Percentiles rank a stretch among this genome's conserved stretches.
These are phyloP conservation scores for Armadillidium nasatum DNA, from an alignment of 1,140 invertebrate species.

Conservation along the genomic window DNA sequence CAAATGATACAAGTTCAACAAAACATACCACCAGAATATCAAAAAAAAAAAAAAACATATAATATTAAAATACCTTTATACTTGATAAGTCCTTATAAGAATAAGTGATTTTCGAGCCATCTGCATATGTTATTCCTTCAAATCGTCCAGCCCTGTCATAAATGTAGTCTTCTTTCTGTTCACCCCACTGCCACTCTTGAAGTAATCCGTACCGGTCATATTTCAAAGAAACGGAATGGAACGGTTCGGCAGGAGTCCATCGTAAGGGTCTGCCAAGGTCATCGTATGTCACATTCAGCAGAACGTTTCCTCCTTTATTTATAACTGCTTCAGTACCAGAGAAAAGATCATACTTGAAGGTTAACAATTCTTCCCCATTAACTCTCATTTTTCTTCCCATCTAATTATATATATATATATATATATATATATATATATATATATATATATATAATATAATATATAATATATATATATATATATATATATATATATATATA, in stretches of 20 bases:
- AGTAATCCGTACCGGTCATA: conserved; percentile 88
- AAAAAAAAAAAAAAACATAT: neutral
- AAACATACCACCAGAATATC: neutral
- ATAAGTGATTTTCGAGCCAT: conserved; percentile 69
- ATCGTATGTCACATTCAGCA: conserved; percentile 89
- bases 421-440: too few species aligned
- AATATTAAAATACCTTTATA: conserved; percentile 58
- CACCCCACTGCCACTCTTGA: conserved; percentile 86
- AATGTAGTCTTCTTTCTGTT: conserved; percentile 77
- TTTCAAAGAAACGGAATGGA: conserved; percentile 68
- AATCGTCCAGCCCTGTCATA: conserved; percentile 81
- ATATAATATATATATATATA: neutral
- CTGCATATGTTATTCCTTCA: conserved; percentile 79
- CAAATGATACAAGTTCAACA: too few species aligned
- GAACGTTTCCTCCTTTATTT: conserved; percentile 74
- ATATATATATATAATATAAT: too few species aligned
- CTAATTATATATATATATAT: conserved; percentile 58
- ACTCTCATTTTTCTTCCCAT: conserved; percentile 77
- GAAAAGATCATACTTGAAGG: conserved; percentile 85
- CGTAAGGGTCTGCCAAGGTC: conserved; percentile 79
- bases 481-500: conserved; percentile 4
- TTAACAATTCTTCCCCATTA: conserved; percentile 85
- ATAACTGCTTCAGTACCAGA: conserved; percentile 83
- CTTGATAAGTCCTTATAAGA: conserved; percentile 83
- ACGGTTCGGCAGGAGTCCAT: conserved; percentile 69